Percentiles rank a stretch among this genome's conserved stretches.
Conservation (phyloP, 2,888 invertebrate genomes). For the Hipparchia sbordonii region DNA sequence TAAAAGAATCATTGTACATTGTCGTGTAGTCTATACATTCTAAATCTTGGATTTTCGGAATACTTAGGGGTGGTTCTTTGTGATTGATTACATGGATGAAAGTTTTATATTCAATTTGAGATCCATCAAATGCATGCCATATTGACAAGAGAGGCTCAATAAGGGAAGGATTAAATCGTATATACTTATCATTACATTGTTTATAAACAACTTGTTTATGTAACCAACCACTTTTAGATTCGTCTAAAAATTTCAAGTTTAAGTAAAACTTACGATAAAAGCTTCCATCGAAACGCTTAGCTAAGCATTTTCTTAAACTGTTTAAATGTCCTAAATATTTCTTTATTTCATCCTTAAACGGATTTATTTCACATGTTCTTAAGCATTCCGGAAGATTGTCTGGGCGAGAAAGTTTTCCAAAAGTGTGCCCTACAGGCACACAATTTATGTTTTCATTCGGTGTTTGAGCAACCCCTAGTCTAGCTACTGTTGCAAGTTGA, state of each 20-base stretch:
- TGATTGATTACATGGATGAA: constrained; percentile 78
- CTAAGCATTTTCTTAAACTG: constrained; percentile 59
- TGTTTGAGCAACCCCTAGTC: constrained; percentile 64
- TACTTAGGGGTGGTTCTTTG: constrained; percentile 61
- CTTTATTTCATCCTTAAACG: constrained; percentile 63
- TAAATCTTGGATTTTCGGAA: constrained; percentile 66
- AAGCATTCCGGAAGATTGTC: constrained; percentile 73
- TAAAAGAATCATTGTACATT: constrained; percentile 71
- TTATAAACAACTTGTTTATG: constrained; percentile 68
- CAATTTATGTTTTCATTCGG: constrained; percentile 74
- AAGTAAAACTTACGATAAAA: constrained; percentile 62
- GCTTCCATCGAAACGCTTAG: constrained; percentile 54
- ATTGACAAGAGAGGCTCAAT: constrained; percentile 75
- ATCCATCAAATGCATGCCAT: constrained; percentile 72
- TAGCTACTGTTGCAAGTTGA: constrained; percentile 55
- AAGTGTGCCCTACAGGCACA: constrained; percentile 71
- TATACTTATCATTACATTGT: constrained; percentile 63
- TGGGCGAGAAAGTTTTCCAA: constrained; percentile 68
- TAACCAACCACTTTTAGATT: constrained; percentile 71
- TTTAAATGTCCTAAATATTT: constrained; percentile 76
- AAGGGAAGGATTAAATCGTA: constrained; percentile 69
- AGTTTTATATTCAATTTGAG: constrained; percentile 71
- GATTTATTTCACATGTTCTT: constrained; percentile 58
- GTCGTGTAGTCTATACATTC: constrained; percentile 63
- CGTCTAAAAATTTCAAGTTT: constrained; percentile 60